Conservation (phyloP, 2,888 invertebrate species). For the Eledone cirrhosa region DNA sequence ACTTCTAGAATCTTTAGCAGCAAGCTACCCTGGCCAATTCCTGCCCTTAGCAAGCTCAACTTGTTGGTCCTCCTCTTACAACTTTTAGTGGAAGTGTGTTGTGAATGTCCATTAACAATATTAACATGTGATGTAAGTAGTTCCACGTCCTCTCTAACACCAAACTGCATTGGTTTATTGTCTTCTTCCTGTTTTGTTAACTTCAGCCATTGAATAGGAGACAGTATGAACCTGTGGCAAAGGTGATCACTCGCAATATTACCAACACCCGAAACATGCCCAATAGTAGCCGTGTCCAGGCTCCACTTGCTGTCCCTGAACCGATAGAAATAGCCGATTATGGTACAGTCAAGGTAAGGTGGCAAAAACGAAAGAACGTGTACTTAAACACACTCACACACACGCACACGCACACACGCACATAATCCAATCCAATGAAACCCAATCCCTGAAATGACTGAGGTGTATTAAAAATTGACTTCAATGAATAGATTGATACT, state of each 20-base stretch:
- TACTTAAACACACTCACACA: too few species aligned
- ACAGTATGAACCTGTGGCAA: constrained; percentile 87
- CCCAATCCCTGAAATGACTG: too few species aligned
- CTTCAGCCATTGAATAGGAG: constrained; percentile 86
- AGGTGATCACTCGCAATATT: constrained; percentile 72
- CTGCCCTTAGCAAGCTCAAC: not conserved
- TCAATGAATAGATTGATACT: too few species aligned
- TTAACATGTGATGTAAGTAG: not conserved
- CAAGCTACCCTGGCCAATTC: not conserved
- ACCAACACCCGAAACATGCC: constrained; percentile 47
- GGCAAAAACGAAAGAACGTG: not conserved
- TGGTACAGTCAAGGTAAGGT: constrained; percentile 72
- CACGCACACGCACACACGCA: too few species aligned
- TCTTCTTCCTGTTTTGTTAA: constrained; percentile 27
- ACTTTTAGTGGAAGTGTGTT: not conserved
- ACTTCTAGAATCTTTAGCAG: not conserved
- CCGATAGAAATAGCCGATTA: constrained; percentile 79
- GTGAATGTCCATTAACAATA: too few species aligned
- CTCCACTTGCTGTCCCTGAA: constrained; percentile 81
- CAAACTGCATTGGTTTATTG: constrained; percentile 23
- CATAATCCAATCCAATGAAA: too few species aligned
- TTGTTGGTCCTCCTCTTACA: not conserved
- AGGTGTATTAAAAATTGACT: too few species aligned
- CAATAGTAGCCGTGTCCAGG: constrained; percentile 74
- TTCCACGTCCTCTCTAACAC: constrained; percentile 18